These are phyloP conservation scores for Cydia strobilella DNA, from an alignment of 1,140 invertebrate species.

Conservation along the genomic window DNA sequence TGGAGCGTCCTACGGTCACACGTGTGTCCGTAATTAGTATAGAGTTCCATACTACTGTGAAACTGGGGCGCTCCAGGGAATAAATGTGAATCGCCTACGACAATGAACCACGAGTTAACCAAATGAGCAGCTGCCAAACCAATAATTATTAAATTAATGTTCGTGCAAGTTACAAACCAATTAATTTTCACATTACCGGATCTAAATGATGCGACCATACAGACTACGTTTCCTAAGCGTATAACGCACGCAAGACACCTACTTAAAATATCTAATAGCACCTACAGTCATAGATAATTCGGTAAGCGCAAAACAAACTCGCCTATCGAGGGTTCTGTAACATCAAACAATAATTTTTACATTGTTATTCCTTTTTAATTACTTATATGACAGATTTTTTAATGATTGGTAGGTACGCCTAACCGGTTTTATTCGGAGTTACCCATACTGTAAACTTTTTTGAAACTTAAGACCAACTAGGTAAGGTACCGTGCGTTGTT, in stretches of 20 bases:
- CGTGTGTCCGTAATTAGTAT: too few relatives aligned
- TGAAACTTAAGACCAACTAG: too few relatives aligned
- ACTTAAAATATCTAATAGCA: background rate
- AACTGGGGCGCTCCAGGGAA: too few relatives aligned
- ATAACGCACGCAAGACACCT: background rate
- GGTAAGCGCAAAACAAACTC: background rate
- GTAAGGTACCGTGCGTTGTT: too few relatives aligned
- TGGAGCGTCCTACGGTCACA: too few relatives aligned
- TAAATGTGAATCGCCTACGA: background rate
- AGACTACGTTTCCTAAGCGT: background rate
- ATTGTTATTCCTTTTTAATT: background rate
- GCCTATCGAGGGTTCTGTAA: background rate
- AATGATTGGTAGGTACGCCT: too few relatives aligned
- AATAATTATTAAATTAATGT: background rate
- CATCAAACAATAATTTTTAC: background rate
- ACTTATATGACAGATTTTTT: too few relatives aligned
- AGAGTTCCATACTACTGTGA: too few relatives aligned
- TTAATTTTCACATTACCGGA: slow-evolving; percentile 19
- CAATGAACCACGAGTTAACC: too few relatives aligned
- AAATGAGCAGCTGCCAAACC: background rate
- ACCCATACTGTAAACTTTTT: too few relatives aligned
- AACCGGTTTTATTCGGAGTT: too few relatives aligned
- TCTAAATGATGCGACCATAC: slow-evolving; percentile 6
- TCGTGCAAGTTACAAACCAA: slow-evolving; percentile 14
- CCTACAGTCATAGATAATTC: background rate